Percentiles rank a stretch among this genome's conserved stretches.
These are phyloP conservation scores for Trachops cirrhosus DNA, from an alignment of 2,797 vertebrate genomes.

Conservation along the genomic window DNA sequence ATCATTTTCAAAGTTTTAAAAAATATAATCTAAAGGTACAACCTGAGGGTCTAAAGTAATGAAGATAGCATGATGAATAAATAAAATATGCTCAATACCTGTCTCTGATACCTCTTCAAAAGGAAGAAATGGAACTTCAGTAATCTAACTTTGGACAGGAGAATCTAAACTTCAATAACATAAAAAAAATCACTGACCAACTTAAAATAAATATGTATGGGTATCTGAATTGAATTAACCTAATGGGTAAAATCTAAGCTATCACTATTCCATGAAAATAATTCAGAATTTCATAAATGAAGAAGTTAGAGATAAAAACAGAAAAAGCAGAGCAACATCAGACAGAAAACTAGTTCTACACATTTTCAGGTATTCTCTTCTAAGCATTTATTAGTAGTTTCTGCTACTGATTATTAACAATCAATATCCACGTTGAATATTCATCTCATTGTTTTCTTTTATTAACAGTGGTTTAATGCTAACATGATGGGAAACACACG, in stretches of 20 bases:
- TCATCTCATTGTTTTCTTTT: neutral
- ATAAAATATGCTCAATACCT: constrained; percentile 42
- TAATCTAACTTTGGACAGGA: constrained; percentile 33
- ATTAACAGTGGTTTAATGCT: neutral
- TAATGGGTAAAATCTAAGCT: constrained; percentile 17
- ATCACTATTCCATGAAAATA: neutral
- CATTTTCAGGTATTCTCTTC: neutral
- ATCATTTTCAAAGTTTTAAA: constrained; percentile 66
- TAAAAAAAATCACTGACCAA: neutral
- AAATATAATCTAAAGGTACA: constrained; percentile 63
- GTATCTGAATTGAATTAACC: neutral
- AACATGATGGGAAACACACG: neutral
- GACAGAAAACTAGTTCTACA: neutral
- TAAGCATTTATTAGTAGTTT: neutral
- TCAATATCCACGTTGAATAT: neutral
- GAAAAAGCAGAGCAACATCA: constrained; percentile 6
- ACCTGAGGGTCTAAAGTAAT: constrained; percentile 63
- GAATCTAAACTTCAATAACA: neutral
- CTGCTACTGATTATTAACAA: neutral
- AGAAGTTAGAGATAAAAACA: constrained; percentile 30
- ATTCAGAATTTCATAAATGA: constrained; percentile 51
- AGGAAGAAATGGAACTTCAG: constrained; percentile 34
- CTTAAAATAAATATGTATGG: neutral
- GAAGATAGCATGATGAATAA: constrained; percentile 49
- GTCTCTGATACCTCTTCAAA: neutral